Evolutionary conservation across 2,888 invertebrate genomes (phyloP), one percentile per base, ranked within the genome.

Genomic region (Beris chalybata): DNA sequence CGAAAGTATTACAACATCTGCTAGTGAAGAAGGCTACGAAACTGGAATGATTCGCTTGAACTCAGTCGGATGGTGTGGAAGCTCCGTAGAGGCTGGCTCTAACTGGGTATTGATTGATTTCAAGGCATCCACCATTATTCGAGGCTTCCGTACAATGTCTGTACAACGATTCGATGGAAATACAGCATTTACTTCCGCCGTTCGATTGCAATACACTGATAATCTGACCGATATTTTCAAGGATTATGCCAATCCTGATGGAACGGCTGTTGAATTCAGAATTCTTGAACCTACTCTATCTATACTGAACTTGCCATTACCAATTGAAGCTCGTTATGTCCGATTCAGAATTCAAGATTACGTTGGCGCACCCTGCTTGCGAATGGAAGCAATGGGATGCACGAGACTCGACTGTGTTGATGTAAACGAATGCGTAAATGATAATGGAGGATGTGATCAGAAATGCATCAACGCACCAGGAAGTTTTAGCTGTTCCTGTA

Each of bases 391-490:
- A 45, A 95, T 95, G 93, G 95, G 95, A 15, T 95, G 95, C 76
- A 92, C 93, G 0, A 85, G 95, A 71, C 83, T 95, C 71, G 95
- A 95, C 76, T 96, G 95, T 76, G 84, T 86, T 13, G 95, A 96
- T 76, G 85, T 93, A 53, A 95, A 96, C 75, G 95, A 96, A 77
- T 96, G 95, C 76, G 85, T 86, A 53, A 86, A 85, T 38, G 88
- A 89, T 72, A 95, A 95, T 75, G 95, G 95, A 12, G 95, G 95
- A 13, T 96, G 95, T 79, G 92, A 95, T 75, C 95, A 95, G 75
- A 94, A 94, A 81, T 96, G 95, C 80, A 85, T 93, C 52, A 96
- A 95, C 73, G 90, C 89, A 67, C 92, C 95, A 45, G 97, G 96
- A 69, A 88, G 91, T 76, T 95, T 87, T 76, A 87, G 91, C 1